Base-by-base conservation (phyloP, 2,888 invertebrate genomes). In the Eustalomyia histrio region DNA sequence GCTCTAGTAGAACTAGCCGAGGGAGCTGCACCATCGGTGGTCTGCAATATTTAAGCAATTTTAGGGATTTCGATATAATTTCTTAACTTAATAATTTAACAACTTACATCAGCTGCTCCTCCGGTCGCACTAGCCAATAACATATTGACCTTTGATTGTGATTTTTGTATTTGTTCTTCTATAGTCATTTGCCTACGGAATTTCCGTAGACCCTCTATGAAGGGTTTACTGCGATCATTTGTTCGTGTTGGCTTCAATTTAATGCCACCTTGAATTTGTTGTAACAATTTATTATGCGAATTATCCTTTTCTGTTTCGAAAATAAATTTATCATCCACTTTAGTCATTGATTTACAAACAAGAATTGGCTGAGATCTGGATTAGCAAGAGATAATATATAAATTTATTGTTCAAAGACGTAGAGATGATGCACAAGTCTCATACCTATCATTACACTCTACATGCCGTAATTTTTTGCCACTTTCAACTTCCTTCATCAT, bases 401-500 rank as follows among this genome's bases (percentile, higher is more conserved):
- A 60, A 60, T 17, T 50, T 16, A 4, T 39, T 50, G 8, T 9
- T 50, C 18, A 29, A 18, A 18, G 5, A 14, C 21, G 14, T 58
- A 18, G 5, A 14, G 16, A n/a, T 58, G 58, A 1, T 12, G 4
- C 35, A 29, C 9, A 21, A 29, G 58, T n/a, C 1, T 33, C 1
- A 85, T 85, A 95, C 91, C 96, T 93, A 89, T 97, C 97, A 90
- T 97, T 97, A 90, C 96, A 96, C 85, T 94, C 93, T 61, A 97
- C 96, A 87, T 97, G 95, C 87, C 94, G 94, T 83, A 97, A 91
- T 87, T 94, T 95, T 86, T 90, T 94, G 63, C 96, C 96, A 83
- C 93, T 92, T 88, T 97, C 96, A n/a, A 97, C 95, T 90, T 97
- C 97, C 89, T 97, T 96, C 94, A 97, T 95, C 94, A 97, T 95